Evolutionary conservation across 2,113 vertebrate species (phyloP).

Genomic region (Pachyramphus minor): DNA sequence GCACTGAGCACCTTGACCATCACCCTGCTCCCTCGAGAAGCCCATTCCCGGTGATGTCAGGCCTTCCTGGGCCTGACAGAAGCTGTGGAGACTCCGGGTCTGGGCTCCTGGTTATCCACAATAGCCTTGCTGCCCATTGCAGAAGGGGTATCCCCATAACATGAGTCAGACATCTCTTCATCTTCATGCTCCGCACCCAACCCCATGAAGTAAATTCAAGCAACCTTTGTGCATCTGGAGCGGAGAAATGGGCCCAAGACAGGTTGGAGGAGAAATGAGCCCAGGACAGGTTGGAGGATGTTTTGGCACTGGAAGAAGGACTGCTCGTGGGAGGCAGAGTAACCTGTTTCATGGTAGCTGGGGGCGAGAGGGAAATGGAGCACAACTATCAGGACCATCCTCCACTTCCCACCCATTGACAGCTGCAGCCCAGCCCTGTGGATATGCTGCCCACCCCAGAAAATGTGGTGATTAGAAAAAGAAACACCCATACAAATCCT

Average conservation of each 20-base stretch:
- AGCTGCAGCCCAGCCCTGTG: background rate
- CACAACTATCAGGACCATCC: background rate
- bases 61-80: background rate
- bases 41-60: background rate
- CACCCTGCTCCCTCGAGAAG: rapidly evolving
- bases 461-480: background rate
- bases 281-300: rapidly evolving
- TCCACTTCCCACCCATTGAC: rapidly evolving
- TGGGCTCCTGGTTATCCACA: background rate
- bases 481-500: background rate
- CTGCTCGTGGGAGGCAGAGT: background rate
- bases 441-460: background rate
- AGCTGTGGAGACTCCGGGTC: background rate
- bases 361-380: background rate
- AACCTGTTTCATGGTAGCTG: background rate
- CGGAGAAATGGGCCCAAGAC: background rate
- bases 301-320: background rate
- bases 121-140: rapidly evolving
- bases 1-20: background rate
- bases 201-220: background rate
- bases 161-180: background rate
- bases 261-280: background rate
- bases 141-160: rapidly evolving
- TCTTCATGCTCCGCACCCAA: rapidly evolving
- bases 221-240: background rate